Base-by-base conservation (phyloP, 2,797 vertebrate species). In the Hydrocynus forskahlii region DNA sequence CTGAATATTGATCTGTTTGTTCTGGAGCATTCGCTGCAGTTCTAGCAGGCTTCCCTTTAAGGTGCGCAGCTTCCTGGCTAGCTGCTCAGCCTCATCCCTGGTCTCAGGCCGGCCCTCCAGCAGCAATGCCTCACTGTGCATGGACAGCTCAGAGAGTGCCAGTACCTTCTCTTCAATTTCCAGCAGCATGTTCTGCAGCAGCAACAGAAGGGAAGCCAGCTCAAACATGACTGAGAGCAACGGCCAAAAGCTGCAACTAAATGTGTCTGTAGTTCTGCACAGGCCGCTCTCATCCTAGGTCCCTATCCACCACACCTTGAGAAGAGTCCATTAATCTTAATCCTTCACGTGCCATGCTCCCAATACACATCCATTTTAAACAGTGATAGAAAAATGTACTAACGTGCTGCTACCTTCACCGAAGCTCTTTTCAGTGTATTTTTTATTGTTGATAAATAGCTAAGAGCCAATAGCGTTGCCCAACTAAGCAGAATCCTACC, bases 111-210 rank as follows among this genome's bases (percentile, higher is more conserved):
- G 97, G 43, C 97, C 97, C 91, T 99, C 97, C 92, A 98, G 83
- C 59, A 98, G 91, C 87, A 99, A 92, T 86, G 95, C 98, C 86
- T 99, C 97, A 0, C 96, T 98, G 94, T 97, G 96, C 83, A 97
- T 91, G 0, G 97, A 97, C 48, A 99, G 94, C 92, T 98, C 97
- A 0, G 97, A 97, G 74, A 99, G 91, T 86, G 94, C 94, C 43
- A 94, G 95, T 81, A 99, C 97, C 85, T 99, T 99, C 92, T 96
- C 96, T 82, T 99, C 97, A n/a, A 99, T 99, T 89, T 99, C 97
- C 92, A 96, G 93, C 88, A 99, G 93, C 96, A 99, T 98, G 88
- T 97, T 97, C 98, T 99, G 94, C 38, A 94, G 92, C 35, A 94
- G 92, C 89, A 94, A 89, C 89, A 96, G 92, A 54, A 95, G 89